Percentiles rank a stretch among this genome's conserved stretches.
Evolutionary conservation across 2,888 invertebrate species (phyloP).

Genomic region (Hypomecis atomaria): DNA sequence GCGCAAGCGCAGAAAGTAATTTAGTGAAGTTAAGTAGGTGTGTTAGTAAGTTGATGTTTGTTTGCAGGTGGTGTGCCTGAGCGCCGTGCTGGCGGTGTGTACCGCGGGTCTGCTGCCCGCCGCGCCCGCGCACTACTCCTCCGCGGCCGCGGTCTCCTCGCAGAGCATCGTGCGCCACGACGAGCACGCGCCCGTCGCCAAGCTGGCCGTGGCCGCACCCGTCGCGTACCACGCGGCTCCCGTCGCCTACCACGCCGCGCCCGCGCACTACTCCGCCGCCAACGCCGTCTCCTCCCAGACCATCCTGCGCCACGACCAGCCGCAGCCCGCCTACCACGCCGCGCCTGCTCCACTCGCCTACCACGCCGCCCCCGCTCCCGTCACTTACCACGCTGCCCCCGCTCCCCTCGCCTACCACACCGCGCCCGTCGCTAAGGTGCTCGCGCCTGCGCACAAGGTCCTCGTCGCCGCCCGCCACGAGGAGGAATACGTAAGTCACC

Average conservation of each 20-base stretch:
- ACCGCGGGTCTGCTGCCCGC: conserved; percentile 68
- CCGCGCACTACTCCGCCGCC: conserved; percentile 59
- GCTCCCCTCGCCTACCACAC: conserved; percentile 47
- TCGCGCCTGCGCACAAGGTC: conserved; percentile 54
- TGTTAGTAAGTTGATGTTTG: conserved; percentile 19
- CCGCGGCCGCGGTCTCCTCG: conserved; percentile 70
- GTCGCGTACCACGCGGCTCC: conserved; percentile 50
- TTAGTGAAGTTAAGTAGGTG: not conserved
- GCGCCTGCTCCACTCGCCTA: conserved; percentile 51
- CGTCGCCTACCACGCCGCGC: conserved; percentile 53
- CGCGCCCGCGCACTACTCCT: conserved; percentile 70
- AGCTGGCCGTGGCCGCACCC: conserved; percentile 47
- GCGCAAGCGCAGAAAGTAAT: not conserved
- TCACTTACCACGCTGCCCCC: conserved; percentile 46
- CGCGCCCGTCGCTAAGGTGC: conserved; percentile 53
- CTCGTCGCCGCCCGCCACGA: conserved; percentile 54
- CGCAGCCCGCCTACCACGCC: conserved; percentile 48
- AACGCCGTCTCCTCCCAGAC: conserved; percentile 67
- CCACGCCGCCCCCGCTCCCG: conserved; percentile 52
- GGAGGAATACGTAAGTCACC: conserved; percentile 61
- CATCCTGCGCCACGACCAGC: conserved; percentile 62
- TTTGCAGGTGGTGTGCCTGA: conserved; percentile 65
- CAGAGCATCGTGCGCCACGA: conserved; percentile 68
- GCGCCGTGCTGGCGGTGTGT: conserved; percentile 73
- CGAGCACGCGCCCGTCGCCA: conserved; percentile 50